Evolutionary conservation across 2,888 invertebrate genomes (phyloP), one percentile per base, ranked within the genome.

Genomic region (Eupithecia vulgata): DNA sequence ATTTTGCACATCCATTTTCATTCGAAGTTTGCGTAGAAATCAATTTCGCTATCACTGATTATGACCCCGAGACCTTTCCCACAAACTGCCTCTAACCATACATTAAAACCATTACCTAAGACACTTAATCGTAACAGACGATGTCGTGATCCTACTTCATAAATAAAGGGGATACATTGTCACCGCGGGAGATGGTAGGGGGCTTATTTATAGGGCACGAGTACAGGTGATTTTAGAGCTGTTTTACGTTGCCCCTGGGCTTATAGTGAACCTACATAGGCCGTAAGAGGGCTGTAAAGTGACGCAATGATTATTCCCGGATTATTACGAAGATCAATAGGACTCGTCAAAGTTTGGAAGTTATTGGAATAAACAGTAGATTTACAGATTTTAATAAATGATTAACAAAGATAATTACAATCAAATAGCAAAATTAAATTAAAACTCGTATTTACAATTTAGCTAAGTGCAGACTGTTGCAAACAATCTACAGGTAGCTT

Each of bases 181-280:
- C 86, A 87, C 88, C 79, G 80, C 81, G 88, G 86, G 84, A 81
- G 81, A 74, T 70, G 73, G 83, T 37, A 81, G 79, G 83, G 83
- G 84, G 85, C 83, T 89, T 90, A 91, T 91, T 90, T 91, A 91
- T 89, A 83, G 84, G 82, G 79, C 82, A 81, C 82, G 81, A 82
- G 81, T 87, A 85, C 90, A 91, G 91, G 90, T 91, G 88, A 85
- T 84, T 84, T 88, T 87, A 85, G 88, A 79, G 82, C 84, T 89
- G 85, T 86, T 91, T 90, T 88, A 90, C 86, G 87, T 84, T 81
- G 82, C 91, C 90, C 89, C 74, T 72, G 87, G 89, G 91, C 83
- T 79, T 81, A 78, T 42, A 42, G 42, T 25, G 35, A 57, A 40
- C 34, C 30, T 78, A 90, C 82, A 90, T 89, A 79, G 87, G 82